These are phyloP conservation scores for Acleris emargana DNA, from an alignment of 2,888 invertebrate genomes.

Conservation along the genomic window DNA sequence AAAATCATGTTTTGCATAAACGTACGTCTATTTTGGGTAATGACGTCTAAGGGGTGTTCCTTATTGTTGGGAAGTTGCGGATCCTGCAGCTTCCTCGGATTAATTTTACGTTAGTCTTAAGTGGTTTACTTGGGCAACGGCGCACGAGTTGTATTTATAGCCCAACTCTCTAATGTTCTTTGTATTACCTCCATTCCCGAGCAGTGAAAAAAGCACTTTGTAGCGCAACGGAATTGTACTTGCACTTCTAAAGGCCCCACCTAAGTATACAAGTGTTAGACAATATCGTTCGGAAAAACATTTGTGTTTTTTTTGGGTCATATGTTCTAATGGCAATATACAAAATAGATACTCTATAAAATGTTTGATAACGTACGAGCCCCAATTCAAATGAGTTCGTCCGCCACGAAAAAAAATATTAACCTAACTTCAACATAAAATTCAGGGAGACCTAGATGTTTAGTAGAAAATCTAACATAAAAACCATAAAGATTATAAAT, in stretches of 20 bases:
- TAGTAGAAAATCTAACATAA: too few relatives aligned
- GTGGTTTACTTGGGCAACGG: conserved; percentile 59
- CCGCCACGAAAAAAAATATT: too few relatives aligned
- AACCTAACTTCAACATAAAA: too few relatives aligned
- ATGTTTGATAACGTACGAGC: too few relatives aligned
- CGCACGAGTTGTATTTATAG: conserved; percentile 66
- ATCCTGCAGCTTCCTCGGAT: conserved; percentile 57
- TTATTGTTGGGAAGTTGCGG: conserved; percentile 34
- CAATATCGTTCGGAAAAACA: too few relatives aligned
- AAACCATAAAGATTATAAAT: too few relatives aligned
- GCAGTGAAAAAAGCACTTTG: conserved; percentile 23
- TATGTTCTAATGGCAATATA: too few relatives aligned
- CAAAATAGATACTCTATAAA: too few relatives aligned
- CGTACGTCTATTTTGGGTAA: conserved; percentile 30
- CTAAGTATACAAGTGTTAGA: too few relatives aligned
- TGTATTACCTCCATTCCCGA: conserved; percentile 53
- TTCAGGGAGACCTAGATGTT: too few relatives aligned
- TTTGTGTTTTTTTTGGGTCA: too few relatives aligned
- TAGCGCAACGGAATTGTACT: conserved; percentile 18
- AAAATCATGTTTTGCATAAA: conserved; percentile 14
- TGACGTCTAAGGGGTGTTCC: conserved; percentile 28
- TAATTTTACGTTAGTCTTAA: conserved; percentile 71
- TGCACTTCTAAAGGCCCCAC: conserved; percentile 1
- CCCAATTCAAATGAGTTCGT: too few relatives aligned
- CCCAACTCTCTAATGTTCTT: conserved; percentile 65